Evolutionary conservation across 2,888 invertebrate genomes (phyloP), one percentile per base, ranked within the genome.

Genomic region (Congeria kusceri): DNA sequence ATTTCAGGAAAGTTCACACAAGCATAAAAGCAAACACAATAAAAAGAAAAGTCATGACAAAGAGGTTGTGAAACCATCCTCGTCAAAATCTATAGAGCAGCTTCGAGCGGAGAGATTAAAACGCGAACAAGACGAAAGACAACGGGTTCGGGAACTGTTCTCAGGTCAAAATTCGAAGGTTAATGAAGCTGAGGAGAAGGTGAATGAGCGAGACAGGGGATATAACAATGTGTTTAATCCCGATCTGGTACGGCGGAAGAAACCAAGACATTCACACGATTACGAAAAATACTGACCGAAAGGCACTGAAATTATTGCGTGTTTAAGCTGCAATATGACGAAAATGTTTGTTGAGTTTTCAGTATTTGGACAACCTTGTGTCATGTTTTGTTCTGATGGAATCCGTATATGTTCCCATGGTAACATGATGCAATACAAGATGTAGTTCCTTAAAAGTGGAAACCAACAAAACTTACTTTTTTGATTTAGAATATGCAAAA

Each of bases 171-270:
- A 95, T n/a, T 94, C 76, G 53, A 29, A 61, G 13, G 49, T 66
- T 23, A 73, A 74, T 15, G 62, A 44, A 7, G 64, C 73, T 3
- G 76, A 80, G 4, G 80, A 80, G 27, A 79, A 80, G 23, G 73
- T 87, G 25, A 67, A 77, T 20, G 93, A 93, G 18, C 93, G 96
- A 29, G 95, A 95, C 85, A 96, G 97, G 90, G 97, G 96, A 94
- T 99, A 99, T 92, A 98, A 98, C 94, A 98, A 98, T 2, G 98
- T 99, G 93, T 99, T 98, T 93, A 99, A 98, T 94, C 99, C 99
- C 39, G 94, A 94, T 59, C 88, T 95, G 70, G 94, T 94, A 7
- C 86, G 87, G 29, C 74, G 76, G 57, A 80, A 83, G 4, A 85
- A 74, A 63, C 71, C 75, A 7, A 80, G 66, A 69, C 46, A 63